Evolutionary conservation across 2,797 vertebrate species (phyloP), one percentile per base, ranked within the genome.

Genomic region (Antennarius maculatus): DNA sequence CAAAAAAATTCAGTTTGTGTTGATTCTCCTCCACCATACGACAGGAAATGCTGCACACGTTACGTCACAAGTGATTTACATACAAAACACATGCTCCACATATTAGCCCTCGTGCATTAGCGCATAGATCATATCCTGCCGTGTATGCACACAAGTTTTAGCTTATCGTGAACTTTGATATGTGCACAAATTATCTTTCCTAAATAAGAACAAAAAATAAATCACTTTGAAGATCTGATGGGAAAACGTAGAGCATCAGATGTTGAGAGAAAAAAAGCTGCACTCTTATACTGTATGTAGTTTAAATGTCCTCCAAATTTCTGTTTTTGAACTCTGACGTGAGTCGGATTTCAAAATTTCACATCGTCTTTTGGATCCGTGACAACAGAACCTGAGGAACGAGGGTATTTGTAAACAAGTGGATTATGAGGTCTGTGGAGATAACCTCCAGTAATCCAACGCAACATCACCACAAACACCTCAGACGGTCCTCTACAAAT

Each of bases 361-460:
- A 31, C 49, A 55, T 51, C 50, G 15, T 50, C 17, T 17, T 61
- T 45, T 23, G 1, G 17, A 0, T 23, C 60, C 0, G 0, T 54
- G 41, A 23, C 28, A 48, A 45, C 17, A 45, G 65, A 72, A 67
- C 39, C 28, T 34, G 31, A 8, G 31, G 31, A 31, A 14, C 5
- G 45, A 58, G 47, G 17, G n/a, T 29, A 39, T 65, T 23, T 45
- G 27, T 58, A 66, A 73, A 63, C 64, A 79, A 73, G 39, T 67
- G 51, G 66, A 82, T 82, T 76, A 74, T 45, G 17, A 67, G 62
- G 66, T 77, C 76, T 69, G 41, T 43, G 23, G 13, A 53, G 52
- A 77, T 74, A 83, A 69, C 61, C 58, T 71, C 46, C 16, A 23
- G 66, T 74, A 77, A 78, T 61, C 62, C 63, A 73, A 53, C 39